Base-by-base conservation (phyloP, 1,140 invertebrate genomes). In the Papilio polytes region DNA sequence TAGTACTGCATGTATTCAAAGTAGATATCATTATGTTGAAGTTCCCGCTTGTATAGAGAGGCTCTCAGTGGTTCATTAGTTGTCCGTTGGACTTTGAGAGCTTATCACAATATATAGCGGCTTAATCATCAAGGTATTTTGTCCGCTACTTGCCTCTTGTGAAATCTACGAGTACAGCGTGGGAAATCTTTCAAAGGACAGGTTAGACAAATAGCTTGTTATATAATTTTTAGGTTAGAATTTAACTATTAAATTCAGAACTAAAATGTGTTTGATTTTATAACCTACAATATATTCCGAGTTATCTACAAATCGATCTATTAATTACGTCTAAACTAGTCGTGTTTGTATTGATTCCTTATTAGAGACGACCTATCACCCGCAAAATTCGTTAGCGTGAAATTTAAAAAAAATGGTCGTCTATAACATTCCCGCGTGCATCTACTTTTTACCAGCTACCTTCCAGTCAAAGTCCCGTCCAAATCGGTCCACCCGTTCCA, bases 51-150 rank as follows among this genome's bases (percentile, higher is more conserved):
- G 12, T 7, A 15, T 76, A 1, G 74, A 76, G 74, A 53, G 74
- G 74, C 74, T 22, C 74, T 76, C 3, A 51, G 20, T 22, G 44
- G 9, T 76, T 76, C 74, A 76, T 76, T 76, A 51, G 74, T 12
- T 41, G n/a, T 41, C 36, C 8, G 15, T 18, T n/a, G 72, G 41
- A n/a, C 10, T 51, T 76, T 18, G 20, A 48, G 46, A 48, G 20
- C 44, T 76, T 76, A 76, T 76, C 74, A 76, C 41, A 76, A 48
- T 76, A 73, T 73, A 76, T 22, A 74, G 73, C n/a, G 44, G 74
- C 46, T 76, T 76, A 76, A 76, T 76, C 74, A 76, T 51, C 20
- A 76, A 76, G 46, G 44, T 51, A 51, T 76, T 76, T 76, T 51
- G 74, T 51, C 74, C 3, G 20, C 18, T 51, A 31, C 41, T 73